Conservation (phyloP, 2,113 vertebrate genomes). For the Ochotona curzoniae region DNA sequence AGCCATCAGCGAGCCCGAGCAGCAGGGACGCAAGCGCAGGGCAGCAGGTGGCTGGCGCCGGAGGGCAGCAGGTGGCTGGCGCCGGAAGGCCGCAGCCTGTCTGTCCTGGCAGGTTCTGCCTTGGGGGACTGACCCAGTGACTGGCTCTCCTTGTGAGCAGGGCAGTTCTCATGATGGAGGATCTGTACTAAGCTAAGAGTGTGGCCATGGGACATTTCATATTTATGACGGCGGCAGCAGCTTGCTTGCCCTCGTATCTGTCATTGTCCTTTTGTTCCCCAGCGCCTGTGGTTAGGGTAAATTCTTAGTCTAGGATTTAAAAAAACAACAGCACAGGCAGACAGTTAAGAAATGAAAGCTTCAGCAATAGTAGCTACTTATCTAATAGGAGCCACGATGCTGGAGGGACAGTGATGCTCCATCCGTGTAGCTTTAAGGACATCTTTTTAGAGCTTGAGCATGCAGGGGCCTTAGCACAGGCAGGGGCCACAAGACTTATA, state of each 20-base stretch:
- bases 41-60: rapidly evolving
- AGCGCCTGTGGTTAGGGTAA: neutral
- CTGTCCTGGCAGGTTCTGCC: too few species aligned
- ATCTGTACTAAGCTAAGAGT: neutral
- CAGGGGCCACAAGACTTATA: neutral
- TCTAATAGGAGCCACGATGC: neutral
- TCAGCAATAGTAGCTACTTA: neutral
- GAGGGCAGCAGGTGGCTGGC: rapidly evolving
- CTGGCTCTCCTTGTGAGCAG: neutral
- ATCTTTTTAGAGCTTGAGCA: neutral
- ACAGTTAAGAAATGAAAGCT: neutral
- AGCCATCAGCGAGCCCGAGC: neutral
- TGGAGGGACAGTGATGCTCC: neutral
- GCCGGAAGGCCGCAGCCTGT: neutral
- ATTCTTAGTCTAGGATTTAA: neutral
- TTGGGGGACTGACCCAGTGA: neutral
- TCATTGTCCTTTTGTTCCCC: neutral
- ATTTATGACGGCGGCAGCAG: neutral
- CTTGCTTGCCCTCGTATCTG: neutral
- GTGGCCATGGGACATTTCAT: neutral
- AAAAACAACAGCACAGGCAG: neutral
- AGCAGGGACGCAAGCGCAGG: rapidly evolving
- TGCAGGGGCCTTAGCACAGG: neutral
- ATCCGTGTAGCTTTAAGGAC: neutral
- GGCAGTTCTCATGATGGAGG: neutral